Conservation (phyloP, 1,140 invertebrate species). For the Planococcus citri region DNA sequence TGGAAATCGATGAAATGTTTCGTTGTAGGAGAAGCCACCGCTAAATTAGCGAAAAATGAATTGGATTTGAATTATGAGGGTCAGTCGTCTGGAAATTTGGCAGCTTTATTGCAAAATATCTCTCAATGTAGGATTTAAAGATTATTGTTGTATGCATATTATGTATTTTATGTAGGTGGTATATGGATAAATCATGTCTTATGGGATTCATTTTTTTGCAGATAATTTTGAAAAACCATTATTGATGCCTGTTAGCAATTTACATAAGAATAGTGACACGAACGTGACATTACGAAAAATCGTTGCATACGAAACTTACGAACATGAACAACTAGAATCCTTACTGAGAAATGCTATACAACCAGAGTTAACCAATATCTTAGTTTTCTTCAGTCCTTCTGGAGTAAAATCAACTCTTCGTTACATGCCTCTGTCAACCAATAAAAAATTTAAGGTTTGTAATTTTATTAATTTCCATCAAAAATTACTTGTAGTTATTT, state of each 20-base stretch:
- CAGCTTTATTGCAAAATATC: background rate
- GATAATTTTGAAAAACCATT: background rate
- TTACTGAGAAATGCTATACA: background rate
- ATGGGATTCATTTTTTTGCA: background rate
- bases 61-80: background rate
- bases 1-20: conserved; percentile 1
- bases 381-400: conserved; percentile 9
- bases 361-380: background rate
- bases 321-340: background rate
- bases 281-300: background rate
- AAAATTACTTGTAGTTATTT: no score
- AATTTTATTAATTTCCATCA: background rate
- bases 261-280: background rate
- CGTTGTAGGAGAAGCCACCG: background rate
- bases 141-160: background rate
- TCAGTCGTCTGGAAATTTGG: background rate
- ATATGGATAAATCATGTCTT: background rate
- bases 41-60: background rate
- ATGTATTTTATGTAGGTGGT: background rate
- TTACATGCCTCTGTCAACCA: background rate
- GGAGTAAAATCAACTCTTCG: background rate
- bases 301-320: background rate
- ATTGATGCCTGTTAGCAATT: background rate
- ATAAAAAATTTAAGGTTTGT: background rate
- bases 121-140: background rate